phyloP scores from a whole-genome alignment of 1,140 invertebrate genomes.

The Drosophila yakuba region DNA sequence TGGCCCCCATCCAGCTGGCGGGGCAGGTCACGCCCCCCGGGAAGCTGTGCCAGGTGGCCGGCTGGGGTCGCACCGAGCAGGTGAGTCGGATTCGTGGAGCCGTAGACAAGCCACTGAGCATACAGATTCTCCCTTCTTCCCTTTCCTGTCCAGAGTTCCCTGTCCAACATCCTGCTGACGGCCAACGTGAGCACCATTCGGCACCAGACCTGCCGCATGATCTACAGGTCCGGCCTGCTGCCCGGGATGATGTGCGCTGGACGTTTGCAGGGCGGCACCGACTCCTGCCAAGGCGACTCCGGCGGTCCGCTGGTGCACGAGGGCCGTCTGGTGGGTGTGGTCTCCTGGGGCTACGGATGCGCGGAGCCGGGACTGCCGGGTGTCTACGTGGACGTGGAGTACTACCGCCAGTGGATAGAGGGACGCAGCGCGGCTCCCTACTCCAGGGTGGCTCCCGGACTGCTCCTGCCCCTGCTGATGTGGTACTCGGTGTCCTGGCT shows the following conservation, averaged over 20 bases:
- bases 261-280: conserved; percentile 66
- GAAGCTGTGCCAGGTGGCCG: conserved; percentile 63
- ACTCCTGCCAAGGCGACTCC: conserved; percentile 86
- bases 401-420: conserved; percentile 74
- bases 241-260: conserved; percentile 80
- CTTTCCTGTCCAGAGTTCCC: conserved; percentile 31
- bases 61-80: conserved; percentile 78
- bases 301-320: conserved; percentile 87
- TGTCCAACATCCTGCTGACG: conserved; percentile 60
- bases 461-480: neutral
- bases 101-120: neutral
- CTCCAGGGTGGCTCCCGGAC: neutral
- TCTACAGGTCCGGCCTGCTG: conserved; percentile 57
- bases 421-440: conserved; percentile 32
- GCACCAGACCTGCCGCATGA: conserved; percentile 49
- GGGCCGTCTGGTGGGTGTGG: conserved; percentile 87
- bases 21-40: conserved; percentile 42
- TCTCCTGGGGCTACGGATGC: conserved; percentile 91
- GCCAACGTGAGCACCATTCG: conserved; percentile 71
- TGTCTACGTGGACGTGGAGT: conserved; percentile 88
- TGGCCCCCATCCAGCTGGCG: conserved; percentile 65
- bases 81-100: conserved; percentile 29
- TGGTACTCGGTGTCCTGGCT: neutral
- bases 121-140: too few species aligned
- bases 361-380: conserved; percentile 88